These are phyloP conservation scores for Strix aluco DNA, from an alignment of 2,113 vertebrate genomes.

Conservation along the genomic window DNA sequence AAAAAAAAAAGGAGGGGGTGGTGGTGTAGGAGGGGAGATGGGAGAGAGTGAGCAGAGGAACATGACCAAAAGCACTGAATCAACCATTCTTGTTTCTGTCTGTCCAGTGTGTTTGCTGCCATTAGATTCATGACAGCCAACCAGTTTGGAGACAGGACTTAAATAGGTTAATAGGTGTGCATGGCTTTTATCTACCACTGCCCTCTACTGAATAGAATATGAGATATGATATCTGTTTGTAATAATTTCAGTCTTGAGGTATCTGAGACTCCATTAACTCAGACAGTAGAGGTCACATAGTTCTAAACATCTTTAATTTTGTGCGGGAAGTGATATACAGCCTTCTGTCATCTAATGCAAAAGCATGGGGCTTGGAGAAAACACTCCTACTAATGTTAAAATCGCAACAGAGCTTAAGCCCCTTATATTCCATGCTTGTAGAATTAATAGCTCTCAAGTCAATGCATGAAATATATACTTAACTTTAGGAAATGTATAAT, in stretches of 20 bases:
- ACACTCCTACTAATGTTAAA: neutral
- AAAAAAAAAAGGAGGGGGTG: neutral
- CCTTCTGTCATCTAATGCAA: neutral
- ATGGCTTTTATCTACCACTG: constrained; percentile 39
- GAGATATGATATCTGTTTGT: neutral
- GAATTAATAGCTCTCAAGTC: constrained; percentile 19
- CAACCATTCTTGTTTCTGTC: neutral
- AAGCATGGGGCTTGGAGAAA: neutral
- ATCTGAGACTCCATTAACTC: neutral
- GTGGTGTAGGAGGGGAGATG: neutral
- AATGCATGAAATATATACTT: neutral
- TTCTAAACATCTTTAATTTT: constrained; percentile 1
- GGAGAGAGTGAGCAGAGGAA: neutral
- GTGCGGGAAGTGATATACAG: neutral
- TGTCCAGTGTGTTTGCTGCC: neutral
- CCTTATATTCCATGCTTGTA: neutral
- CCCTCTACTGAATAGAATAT: constrained; percentile 38
- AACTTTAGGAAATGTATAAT: constrained; percentile 22
- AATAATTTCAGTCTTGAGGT: neutral
- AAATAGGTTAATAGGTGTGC: neutral
- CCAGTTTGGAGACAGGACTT: neutral
- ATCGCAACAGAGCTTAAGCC: neutral
- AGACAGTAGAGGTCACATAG: neutral
- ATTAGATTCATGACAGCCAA: neutral
- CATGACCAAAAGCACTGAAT: neutral